Conservation (phyloP, 2,888 invertebrate species). For the Ornithoptera priamus region DNA sequence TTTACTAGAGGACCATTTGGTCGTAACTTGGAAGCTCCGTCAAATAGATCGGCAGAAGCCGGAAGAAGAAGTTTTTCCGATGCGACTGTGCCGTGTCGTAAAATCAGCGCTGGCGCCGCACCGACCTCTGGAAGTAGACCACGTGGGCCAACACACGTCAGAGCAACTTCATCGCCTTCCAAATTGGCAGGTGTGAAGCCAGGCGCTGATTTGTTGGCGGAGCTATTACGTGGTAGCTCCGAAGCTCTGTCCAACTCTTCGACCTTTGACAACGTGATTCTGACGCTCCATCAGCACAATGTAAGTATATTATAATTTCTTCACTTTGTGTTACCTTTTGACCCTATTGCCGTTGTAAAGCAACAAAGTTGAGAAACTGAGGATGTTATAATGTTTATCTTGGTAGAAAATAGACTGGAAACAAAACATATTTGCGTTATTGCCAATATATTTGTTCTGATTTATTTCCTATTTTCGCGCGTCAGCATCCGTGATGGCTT, state of each 20-base stretch:
- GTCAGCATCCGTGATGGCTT: conserved; percentile 21
- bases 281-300: conserved; percentile 74
- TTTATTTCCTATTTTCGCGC: conserved; percentile 12
- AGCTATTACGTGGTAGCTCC: conserved; percentile 88
- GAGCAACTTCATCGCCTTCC: conserved; percentile 89
- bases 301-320: conserved; percentile 56
- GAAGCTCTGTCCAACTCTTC: conserved; percentile 85
- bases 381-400: conserved; percentile 64
- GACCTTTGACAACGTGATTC: conserved; percentile 74
- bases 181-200: conserved; percentile 83
- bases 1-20: conserved; percentile 84
- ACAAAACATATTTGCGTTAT: conserved; percentile 48
- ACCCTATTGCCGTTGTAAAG: conserved; percentile 51
- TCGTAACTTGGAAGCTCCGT: conserved; percentile 67
- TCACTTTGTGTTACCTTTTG: conserved; percentile 40
- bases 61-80: conserved; percentile 72
- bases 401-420: conserved; percentile 58
- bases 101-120: conserved; percentile 81
- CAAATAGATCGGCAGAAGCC: conserved; percentile 78
- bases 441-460: conserved; percentile 51
- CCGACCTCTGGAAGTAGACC: conserved; percentile 59
- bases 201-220: conserved; percentile 84
- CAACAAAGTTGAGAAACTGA: conserved; percentile 57
- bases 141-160: conserved; percentile 82
- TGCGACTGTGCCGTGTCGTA: conserved; percentile 78